These are phyloP conservation scores for Macrophya alboannulata DNA, from an alignment of 2,888 invertebrate species.

Conservation along the genomic window DNA sequence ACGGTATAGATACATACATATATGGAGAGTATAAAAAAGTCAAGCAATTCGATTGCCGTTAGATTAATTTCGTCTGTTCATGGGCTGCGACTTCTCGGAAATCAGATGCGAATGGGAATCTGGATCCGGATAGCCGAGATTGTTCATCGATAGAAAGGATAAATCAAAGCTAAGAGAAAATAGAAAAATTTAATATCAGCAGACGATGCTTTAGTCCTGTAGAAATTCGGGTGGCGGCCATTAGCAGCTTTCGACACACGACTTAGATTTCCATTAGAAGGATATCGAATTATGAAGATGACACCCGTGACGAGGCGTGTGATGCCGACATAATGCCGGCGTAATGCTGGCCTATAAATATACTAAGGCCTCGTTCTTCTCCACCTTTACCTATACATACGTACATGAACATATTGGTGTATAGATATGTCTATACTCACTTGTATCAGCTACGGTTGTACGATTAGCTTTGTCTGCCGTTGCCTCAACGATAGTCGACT, in stretches of 20 bases:
- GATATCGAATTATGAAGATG: constrained; percentile 58
- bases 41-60: constrained; percentile 40
- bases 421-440: constrained; percentile 2
- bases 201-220: constrained; percentile 21
- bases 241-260: constrained; percentile 59
- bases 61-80: constrained; percentile 25
- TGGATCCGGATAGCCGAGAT: constrained; percentile 2
- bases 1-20: neutral
- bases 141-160: constrained; percentile 13
- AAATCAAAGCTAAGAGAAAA: constrained; percentile 10
- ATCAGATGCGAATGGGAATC: constrained; percentile 34
- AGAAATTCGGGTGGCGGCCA: constrained; percentile 46
- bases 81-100: neutral
- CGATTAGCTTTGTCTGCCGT: constrained; percentile 52
- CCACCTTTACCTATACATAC: constrained; percentile 21
- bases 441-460: constrained; percentile 43
- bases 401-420: neutral
- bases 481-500: constrained; percentile 6
- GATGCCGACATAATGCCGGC: constrained; percentile 57
- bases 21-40: neutral
- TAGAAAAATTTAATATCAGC: constrained; percentile 22
- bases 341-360: constrained; percentile 56
- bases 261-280: constrained; percentile 58
- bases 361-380: constrained; percentile 28
- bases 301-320: constrained; percentile 57